Conservation (phyloP, 2,113 vertebrate genomes). For the Callipepla californica region DNA sequence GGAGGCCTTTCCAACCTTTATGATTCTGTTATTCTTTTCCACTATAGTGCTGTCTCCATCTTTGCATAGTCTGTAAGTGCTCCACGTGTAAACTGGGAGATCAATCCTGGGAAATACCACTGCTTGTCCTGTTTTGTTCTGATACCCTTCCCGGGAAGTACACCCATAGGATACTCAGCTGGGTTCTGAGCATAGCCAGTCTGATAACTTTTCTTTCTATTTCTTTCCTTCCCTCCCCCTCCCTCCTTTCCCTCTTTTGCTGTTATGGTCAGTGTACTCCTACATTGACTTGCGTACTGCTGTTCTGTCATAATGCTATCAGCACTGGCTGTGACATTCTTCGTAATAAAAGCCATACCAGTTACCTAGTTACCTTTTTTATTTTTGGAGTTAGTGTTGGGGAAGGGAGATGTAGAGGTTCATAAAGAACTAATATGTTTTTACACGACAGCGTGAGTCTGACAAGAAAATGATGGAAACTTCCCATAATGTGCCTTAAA, state of each 20-base stretch:
- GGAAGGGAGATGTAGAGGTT: background rate
- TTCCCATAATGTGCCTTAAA: background rate
- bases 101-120: background rate
- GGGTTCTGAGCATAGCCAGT: background rate
- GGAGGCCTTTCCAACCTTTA: too few species aligned
- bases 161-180: background rate
- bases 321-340: background rate
- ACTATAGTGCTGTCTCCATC: background rate
- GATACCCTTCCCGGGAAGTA: background rate
- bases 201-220: background rate
- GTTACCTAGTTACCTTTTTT: background rate
- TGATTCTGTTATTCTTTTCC: background rate
- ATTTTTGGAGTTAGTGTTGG: background rate
- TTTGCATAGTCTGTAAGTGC: background rate
- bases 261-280: background rate
- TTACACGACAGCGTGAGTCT: background rate
- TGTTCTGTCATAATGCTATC: background rate
- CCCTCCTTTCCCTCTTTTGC: too few species aligned
- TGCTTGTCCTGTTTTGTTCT: background rate
- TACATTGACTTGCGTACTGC: background rate
- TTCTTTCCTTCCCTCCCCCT: too few species aligned
- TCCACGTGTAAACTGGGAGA: background rate
- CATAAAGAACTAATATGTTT: background rate
- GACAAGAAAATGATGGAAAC: background rate
- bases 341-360: background rate